phyloP scores from a whole-genome alignment of 2,797 vertebrate genomes.

The Sebastes minor region DNA sequence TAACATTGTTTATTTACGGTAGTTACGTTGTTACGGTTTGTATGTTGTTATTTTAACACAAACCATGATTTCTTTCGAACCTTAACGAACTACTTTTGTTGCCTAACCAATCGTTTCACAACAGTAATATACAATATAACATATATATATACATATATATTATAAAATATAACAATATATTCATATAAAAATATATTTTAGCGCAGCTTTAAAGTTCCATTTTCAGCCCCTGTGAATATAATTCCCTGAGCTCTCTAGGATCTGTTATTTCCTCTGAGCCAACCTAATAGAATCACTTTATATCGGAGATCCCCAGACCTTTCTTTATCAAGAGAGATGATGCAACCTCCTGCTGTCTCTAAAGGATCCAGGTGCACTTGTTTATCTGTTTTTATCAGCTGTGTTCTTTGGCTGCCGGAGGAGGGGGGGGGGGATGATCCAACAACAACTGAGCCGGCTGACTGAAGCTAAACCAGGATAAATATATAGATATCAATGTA shows the following conservation, averaged over 20 bases:
- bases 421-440: conserved; percentile 57
- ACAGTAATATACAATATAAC: too few relatives aligned
- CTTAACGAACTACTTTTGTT: too few relatives aligned
- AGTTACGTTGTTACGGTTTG: too few relatives aligned
- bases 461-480: conserved; percentile 65
- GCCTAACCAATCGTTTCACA: too few relatives aligned
- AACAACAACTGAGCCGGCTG: conserved; percentile 59
- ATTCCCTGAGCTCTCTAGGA: neutral
- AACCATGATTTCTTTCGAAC: too few relatives aligned
- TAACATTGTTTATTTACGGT: too few relatives aligned
- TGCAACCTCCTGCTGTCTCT: conserved; percentile 56
- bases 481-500: conserved; percentile 63
- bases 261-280: conserved; percentile 42
- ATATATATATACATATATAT: too few relatives aligned
- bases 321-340: conserved; percentile 57
- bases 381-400: conserved; percentile 78
- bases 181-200: neutral
- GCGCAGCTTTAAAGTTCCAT: neutral
- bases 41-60: too few relatives aligned
- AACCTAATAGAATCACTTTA: conserved; percentile 35
- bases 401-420: conserved; percentile 85
- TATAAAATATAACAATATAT: too few relatives aligned
- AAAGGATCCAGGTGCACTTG: conserved; percentile 67
- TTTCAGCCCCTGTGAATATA: neutral
- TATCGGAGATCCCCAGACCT: conserved; percentile 36